Evolutionary conservation across 2,113 vertebrate genomes (phyloP).

Genomic region (Tetrax tetrax): DNA sequence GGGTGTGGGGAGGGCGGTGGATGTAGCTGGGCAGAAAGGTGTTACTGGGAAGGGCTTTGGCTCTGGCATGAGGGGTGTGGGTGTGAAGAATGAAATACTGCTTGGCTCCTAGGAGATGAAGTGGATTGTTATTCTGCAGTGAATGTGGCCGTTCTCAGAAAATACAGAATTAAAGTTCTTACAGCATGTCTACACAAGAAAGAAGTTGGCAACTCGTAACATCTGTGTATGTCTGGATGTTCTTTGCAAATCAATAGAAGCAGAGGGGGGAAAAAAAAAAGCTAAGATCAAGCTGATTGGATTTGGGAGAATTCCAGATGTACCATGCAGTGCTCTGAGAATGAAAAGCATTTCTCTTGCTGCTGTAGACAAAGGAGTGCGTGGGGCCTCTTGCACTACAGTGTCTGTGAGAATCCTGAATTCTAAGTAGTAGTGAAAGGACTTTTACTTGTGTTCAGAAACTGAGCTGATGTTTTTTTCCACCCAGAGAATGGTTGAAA

Average conservation of each 20-base stretch:
- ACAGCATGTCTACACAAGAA: not conserved
- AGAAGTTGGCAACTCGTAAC: not conserved
- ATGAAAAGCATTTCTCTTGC: not conserved
- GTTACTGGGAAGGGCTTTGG: not conserved
- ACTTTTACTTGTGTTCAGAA: conserved; percentile 59
- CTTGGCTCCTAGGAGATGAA: not conserved
- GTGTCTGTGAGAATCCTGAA: conserved; percentile 34
- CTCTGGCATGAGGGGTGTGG: not conserved
- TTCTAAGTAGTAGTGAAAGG: conserved; percentile 68
- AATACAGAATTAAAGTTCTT: not conserved
- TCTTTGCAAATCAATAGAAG: not conserved
- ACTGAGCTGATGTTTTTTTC: conserved; percentile 60
- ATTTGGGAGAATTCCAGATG: not conserved
- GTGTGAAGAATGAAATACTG: not conserved
- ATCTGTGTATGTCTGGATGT: not conserved
- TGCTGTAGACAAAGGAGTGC: not conserved
- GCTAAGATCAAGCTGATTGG: not conserved
- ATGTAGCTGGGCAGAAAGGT: not conserved
- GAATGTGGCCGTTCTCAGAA: not conserved
- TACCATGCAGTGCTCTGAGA: not conserved
- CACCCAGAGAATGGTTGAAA: conserved; percentile 67
- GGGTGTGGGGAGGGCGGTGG: accelerated
- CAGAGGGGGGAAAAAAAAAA: not conserved
- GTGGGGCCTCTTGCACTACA: not conserved
- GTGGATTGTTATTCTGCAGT: not conserved